Evolutionary conservation across 2,797 vertebrate species (phyloP), one percentile per base, ranked within the genome.

Genomic region (Bucorvus abyssinicus): DNA sequence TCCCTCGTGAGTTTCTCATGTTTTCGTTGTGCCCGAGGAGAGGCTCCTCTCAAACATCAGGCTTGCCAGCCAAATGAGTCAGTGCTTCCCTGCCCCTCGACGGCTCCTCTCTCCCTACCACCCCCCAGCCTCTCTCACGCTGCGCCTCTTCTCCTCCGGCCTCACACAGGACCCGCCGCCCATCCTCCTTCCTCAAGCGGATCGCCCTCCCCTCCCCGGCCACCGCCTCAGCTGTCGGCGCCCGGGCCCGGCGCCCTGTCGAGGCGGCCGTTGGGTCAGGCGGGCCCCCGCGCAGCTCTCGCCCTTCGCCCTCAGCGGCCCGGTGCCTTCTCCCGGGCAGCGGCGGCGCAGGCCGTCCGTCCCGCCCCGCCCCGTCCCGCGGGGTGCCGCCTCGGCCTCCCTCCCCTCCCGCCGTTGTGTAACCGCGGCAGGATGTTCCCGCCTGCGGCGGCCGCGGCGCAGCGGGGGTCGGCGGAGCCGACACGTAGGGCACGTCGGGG

Each of bases 241-340:
- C 7, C 8, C 0, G 4, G 0, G 14, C 21, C 0, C 1, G 42
- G 26, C 30, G 7, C 23, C 36, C 26, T 67, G 3, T 23, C 3
- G 1, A 23, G 0, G 0, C 36, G 45, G 9, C 56, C 36, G 1
- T 47, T 20, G 9, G n/a, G 30, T 9, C 52, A 78, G 26, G 14
- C 10, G 22, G 30, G n/a, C n/a, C 19, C 9, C 15, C 14, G 29
- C 27, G 9, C 6, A 10, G 16, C 34, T 30, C n/a, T 20, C 5
- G 6, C 15, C 8, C 7, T 19, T 4, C 5, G 7, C 61, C 29
- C 65, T 63, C 19, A 17, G n/a, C 5, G 2, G 8, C 40, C 22
- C 3, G 4, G 2, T 8, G 40, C 18, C 20, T 23, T 55, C 6
- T 9, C 15, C 15, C 7, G 9, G 26, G 10, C 38, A 40, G 38